Evolutionary conservation across 1,140 invertebrate genomes (phyloP).

Genomic region (Drosophila nigrodunni): DNA sequence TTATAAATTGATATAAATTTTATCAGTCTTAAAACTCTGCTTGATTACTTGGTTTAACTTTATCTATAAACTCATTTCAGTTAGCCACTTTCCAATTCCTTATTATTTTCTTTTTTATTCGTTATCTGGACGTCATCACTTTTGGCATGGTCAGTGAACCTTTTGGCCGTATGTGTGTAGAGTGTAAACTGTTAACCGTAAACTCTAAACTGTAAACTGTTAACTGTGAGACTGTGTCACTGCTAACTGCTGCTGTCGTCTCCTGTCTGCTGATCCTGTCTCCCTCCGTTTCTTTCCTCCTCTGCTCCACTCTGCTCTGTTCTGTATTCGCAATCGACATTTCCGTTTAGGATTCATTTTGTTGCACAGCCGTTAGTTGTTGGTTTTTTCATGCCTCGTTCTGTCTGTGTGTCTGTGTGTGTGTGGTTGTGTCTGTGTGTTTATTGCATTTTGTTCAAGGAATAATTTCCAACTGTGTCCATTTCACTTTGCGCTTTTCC

Average conservation of each 20-base stretch:
- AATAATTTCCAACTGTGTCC: conserved; percentile 75
- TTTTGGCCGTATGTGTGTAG: conserved; percentile 54
- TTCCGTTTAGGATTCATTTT: conserved; percentile 83
- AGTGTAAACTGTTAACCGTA: conserved; percentile 47
- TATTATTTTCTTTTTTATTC: too few relatives aligned
- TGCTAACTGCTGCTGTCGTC: conserved; percentile 63
- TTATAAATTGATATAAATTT: too few relatives aligned
- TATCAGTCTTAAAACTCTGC: too few relatives aligned
- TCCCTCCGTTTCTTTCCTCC: neutral
- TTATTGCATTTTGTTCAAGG: conserved; percentile 54
- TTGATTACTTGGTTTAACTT: too few relatives aligned
- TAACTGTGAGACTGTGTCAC: conserved; percentile 30
- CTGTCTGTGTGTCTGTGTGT: conserved; percentile 39
- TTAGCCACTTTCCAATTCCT: too few relatives aligned
- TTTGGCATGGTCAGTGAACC: conserved; percentile 60
- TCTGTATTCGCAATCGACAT: conserved; percentile 69
- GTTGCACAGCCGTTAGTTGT: conserved; percentile 67
- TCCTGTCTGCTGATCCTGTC: conserved; percentile 29
- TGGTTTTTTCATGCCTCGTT: conserved; percentile 37
- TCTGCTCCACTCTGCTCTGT: too few relatives aligned
- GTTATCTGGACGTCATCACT: conserved; percentile 43
- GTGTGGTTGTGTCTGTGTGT: conserved; percentile 47
- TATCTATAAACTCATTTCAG: too few relatives aligned
- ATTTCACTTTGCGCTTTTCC: conserved; percentile 69
- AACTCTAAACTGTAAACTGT: conserved; percentile 16